Evolutionary conservation across 2,797 vertebrate species (phyloP).

Genomic region (Intellagama lesueurii): DNA sequence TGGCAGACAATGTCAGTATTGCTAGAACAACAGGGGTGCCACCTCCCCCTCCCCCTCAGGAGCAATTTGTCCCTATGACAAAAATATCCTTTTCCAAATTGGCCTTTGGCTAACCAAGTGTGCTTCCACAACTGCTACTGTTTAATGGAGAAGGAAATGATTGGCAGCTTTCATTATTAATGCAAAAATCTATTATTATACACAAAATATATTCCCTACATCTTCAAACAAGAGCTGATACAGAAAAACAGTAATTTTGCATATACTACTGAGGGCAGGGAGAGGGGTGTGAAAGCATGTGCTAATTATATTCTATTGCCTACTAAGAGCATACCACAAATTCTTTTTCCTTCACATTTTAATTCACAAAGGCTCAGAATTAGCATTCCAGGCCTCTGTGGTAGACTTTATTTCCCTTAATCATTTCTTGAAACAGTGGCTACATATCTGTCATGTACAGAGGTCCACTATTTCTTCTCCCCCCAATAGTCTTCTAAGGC

Average conservation of each 20-base stretch:
- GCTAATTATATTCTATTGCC: constrained; percentile 20
- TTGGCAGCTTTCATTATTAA: constrained; percentile 71
- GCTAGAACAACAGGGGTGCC: constrained; percentile 79
- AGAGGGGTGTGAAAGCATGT: constrained; percentile 26
- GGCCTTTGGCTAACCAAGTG: constrained; percentile 79
- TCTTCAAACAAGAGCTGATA: constrained; percentile 64
- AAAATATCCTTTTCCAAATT: constrained; percentile 80
- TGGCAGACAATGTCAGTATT: constrained; percentile 80
- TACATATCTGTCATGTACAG: too few species aligned
- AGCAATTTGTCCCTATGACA: constrained; percentile 81
- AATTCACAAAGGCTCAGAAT: constrained; percentile 24
- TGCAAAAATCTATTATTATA: constrained; percentile 73
- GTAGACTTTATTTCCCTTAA: constrained; percentile 20
- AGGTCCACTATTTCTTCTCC: too few species aligned
- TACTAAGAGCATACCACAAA: constrained; percentile 29
- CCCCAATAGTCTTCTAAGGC: too few species aligned
- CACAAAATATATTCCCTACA: constrained; percentile 71
- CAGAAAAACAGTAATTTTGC: constrained; percentile 59
- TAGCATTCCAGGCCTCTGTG: constrained; percentile 25
- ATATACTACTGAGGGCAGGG: constrained; percentile 9
- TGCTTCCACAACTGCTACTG: constrained; percentile 69
- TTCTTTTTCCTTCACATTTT: constrained; percentile 41
- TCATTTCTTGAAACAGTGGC: too few species aligned
- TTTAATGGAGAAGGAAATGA: constrained; percentile 67
- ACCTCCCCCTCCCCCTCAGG: constrained; percentile 76